Percentiles rank a stretch among this genome's conserved stretches.
Conservation (phyloP, 2,113 vertebrate genomes). For the Heptranchias perlo region DNA sequence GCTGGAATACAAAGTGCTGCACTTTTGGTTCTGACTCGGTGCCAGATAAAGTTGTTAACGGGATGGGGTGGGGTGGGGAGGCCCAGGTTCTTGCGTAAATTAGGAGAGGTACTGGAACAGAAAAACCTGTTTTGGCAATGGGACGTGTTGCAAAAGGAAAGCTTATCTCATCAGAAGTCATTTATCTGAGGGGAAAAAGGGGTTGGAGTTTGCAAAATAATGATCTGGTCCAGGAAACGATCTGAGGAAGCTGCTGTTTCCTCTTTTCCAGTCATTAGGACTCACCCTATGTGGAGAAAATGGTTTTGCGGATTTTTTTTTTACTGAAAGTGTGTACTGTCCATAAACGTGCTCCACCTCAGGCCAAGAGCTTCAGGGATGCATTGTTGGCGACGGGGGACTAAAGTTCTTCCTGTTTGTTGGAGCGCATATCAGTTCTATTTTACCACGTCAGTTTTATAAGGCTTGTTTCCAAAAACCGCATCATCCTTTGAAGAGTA, state of each 20-base stretch:
- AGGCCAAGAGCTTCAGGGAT: not conserved
- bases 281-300: not conserved
- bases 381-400: not conserved
- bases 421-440: not conserved
- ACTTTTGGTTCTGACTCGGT: not conserved
- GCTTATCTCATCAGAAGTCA: not conserved
- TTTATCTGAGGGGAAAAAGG: not conserved
- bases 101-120: not conserved
- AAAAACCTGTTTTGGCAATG: not conserved
- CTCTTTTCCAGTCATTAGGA: not conserved
- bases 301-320: not conserved
- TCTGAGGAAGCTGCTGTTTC: not conserved
- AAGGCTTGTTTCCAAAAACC: not conserved
- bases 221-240: not conserved
- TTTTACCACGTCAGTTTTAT: too few relatives aligned
- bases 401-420: not conserved
- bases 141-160: not conserved
- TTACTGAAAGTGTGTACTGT: not conserved
- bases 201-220: not conserved
- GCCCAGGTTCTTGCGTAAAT: not conserved
- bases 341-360: not conserved
- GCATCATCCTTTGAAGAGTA: not conserved
- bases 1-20: not conserved
- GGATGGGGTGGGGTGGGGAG: not conserved
- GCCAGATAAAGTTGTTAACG: not conserved